These are phyloP conservation scores for Xanthorhoe designata DNA, from an alignment of 2,888 invertebrate species.

Conservation along the genomic window DNA sequence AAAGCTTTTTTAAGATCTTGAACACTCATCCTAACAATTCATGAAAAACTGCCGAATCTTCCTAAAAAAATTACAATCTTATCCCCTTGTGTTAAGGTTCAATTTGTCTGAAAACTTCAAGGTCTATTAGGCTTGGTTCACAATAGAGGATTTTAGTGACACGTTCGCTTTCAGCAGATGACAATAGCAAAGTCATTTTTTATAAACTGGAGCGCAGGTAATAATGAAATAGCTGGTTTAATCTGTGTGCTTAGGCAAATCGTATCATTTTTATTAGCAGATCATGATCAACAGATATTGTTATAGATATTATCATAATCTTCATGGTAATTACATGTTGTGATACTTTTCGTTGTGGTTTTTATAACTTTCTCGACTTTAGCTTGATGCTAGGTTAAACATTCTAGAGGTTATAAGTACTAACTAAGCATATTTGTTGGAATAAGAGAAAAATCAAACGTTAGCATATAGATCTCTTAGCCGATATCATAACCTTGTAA, in stretches of 20 bases:
- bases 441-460: too few relatives aligned
- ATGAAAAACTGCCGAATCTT: slow-evolving; percentile 20
- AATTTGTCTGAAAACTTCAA: slow-evolving; percentile 19
- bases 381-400: too few relatives aligned
- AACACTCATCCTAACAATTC: slow-evolving; percentile 19
- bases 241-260: not conserved
- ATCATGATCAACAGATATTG: too few relatives aligned
- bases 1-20: slow-evolving; percentile 18
- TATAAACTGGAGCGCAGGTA: slow-evolving; percentile 25
- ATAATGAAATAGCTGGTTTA: slow-evolving; percentile 8
- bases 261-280: too few relatives aligned
- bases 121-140: slow-evolving; percentile 29
- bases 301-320: too few relatives aligned
- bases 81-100: slow-evolving; percentile 21
- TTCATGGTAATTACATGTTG: too few relatives aligned
- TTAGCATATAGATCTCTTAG: too few relatives aligned
- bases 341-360: too few relatives aligned
- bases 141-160: slow-evolving; percentile 35
- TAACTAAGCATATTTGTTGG: too few relatives aligned
- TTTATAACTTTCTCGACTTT: too few relatives aligned
- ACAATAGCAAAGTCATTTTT: slow-evolving; percentile 37
- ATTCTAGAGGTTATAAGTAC: too few relatives aligned
- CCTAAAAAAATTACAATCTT: slow-evolving; percentile 2
- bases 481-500: too few relatives aligned
- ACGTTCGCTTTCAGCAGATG: slow-evolving; percentile 32